These are phyloP conservation scores for Phymorhynchus buccinoides DNA, from an alignment of 1,140 invertebrate species.

Conservation along the genomic window DNA sequence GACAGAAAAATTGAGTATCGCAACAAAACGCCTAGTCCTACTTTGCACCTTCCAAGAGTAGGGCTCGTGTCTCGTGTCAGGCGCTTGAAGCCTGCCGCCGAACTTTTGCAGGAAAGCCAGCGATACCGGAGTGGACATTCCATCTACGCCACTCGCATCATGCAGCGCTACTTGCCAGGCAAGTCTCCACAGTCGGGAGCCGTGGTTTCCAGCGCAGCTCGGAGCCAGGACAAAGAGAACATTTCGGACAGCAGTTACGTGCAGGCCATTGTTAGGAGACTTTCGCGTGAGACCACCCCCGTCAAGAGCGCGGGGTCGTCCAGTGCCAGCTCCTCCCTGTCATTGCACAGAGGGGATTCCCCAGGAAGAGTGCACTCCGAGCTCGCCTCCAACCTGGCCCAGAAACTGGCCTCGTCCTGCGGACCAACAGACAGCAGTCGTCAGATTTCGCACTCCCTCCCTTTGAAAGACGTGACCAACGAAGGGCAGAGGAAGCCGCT, in stretches of 20 bases:
- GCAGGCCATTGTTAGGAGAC: constrained; percentile 60
- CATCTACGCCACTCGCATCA: constrained; percentile 60
- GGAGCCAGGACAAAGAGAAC: constrained; percentile 63
- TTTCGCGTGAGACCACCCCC: constrained; percentile 66
- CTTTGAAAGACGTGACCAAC: constrained; percentile 64
- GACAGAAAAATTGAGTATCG: constrained; percentile 44
- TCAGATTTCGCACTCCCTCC: constrained; percentile 44
- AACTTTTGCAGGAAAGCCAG: constrained; percentile 66
- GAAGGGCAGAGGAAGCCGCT: constrained; percentile 60
- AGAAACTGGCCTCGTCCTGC: constrained; percentile 59
- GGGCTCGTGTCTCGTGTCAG: constrained; percentile 49
- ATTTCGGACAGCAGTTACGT: constrained; percentile 59
- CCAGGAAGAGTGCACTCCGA: constrained; percentile 56
- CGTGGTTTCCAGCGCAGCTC: background rate
- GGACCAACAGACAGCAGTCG: constrained; percentile 42
- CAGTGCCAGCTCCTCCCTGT: constrained; percentile 42
- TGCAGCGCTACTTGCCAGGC: constrained; percentile 59
- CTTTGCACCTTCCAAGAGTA: constrained; percentile 48
- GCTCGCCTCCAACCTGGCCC: constrained; percentile 63
- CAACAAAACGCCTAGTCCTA: constrained; percentile 51
- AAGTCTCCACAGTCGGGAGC: constrained; percentile 41
- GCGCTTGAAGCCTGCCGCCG: constrained; percentile 66
- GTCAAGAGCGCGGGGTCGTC: constrained; percentile 56
- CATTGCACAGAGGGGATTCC: constrained; percentile 55
- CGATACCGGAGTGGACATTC: constrained; percentile 66